Conservation (phyloP, 2,797 vertebrate genomes). For the Phoeniculus purpureus region DNA sequence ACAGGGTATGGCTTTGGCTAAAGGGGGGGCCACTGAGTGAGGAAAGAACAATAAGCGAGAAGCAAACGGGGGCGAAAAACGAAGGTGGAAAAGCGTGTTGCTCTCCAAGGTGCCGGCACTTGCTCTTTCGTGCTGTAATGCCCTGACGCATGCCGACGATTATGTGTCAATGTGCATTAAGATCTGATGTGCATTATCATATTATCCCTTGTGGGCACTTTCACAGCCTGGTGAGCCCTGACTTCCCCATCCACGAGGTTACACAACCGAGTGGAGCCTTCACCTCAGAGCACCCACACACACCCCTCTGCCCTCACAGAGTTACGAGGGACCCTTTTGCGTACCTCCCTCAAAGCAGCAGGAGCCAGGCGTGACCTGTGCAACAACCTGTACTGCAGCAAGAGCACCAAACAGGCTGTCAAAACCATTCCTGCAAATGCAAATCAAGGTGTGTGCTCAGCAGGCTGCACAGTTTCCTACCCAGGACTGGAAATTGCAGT, state of each 20-base stretch:
- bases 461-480: neutral
- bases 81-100: constrained; percentile 31
- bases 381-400: neutral
- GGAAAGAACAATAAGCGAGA: neutral
- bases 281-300: neutral
- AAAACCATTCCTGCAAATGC: constrained; percentile 16
- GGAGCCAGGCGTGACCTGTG: neutral
- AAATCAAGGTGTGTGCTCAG: neutral
- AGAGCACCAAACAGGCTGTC: constrained; percentile 33
- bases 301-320: neutral
- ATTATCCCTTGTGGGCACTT: constrained; percentile 80
- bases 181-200: constrained; percentile 87
- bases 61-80: neutral
- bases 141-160: constrained; percentile 70
- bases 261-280: neutral
- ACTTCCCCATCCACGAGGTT: constrained; percentile 22
- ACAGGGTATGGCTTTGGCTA: constrained; percentile 39
- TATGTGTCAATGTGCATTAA: constrained; percentile 82
- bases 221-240: constrained; percentile 63
- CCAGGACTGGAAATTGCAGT: constrained; percentile 29
- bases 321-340: constrained; percentile 10
- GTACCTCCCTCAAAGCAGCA: neutral
- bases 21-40: constrained; percentile 33
- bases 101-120: neutral
- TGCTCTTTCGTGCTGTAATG: constrained; percentile 71